Evolutionary conservation across 2,888 invertebrate genomes (phyloP).

Genomic region (Harpalus rubripes): DNA sequence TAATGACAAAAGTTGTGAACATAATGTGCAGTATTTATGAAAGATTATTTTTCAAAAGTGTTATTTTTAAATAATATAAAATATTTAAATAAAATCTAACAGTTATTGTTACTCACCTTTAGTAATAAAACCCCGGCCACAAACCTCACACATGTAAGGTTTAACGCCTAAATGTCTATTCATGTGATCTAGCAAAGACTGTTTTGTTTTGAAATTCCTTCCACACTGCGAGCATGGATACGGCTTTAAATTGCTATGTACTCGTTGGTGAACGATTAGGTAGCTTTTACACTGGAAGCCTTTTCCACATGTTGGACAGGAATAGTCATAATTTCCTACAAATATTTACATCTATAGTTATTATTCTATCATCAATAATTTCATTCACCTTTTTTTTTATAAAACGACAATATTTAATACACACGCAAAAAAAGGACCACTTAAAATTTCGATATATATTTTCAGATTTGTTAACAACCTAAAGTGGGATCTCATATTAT

Average conservation of each 20-base stretch:
- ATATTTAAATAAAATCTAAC: background rate
- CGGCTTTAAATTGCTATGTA: slow-evolving; percentile 81
- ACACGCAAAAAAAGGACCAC: too few relatives aligned
- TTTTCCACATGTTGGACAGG: slow-evolving; percentile 81
- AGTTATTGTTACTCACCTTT: slow-evolving; percentile 75
- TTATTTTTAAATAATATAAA: too few relatives aligned
- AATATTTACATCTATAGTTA: slow-evolving; percentile 6
- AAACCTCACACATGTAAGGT: slow-evolving; percentile 81
- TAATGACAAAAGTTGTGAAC: too few relatives aligned
- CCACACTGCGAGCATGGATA: slow-evolving; percentile 81
- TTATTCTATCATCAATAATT: background rate
- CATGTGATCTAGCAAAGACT: slow-evolving; percentile 81
- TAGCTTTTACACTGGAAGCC: slow-evolving; percentile 82
- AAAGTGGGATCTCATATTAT: too few relatives aligned
- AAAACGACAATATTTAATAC: too few relatives aligned
- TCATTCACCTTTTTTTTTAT: too few relatives aligned
- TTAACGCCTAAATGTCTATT: slow-evolving; percentile 82
- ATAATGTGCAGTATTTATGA: too few relatives aligned
- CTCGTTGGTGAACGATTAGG: slow-evolving; percentile 81
- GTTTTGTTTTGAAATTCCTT: slow-evolving; percentile 81
- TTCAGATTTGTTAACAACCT: too few relatives aligned
- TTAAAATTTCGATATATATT: too few relatives aligned
- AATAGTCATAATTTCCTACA: slow-evolving; percentile 79
- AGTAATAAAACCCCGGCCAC: slow-evolving; percentile 81
- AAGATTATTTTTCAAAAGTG: too few relatives aligned